Base-by-base conservation (phyloP, 2,888 invertebrate genomes). In the Amiota communis region DNA sequence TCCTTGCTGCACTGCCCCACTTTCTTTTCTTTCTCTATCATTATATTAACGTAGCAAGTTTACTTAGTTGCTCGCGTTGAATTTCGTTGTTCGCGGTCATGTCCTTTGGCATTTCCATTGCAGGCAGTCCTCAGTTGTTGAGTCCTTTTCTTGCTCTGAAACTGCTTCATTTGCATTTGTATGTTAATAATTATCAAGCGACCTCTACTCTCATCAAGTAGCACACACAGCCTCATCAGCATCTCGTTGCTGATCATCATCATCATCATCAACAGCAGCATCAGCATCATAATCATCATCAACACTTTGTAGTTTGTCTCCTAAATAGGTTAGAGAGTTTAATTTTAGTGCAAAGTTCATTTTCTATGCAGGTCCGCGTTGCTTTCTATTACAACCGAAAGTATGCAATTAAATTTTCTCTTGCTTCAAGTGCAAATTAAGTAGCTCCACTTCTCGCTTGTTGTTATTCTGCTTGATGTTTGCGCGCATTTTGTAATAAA, bases 251-350 rank as follows among this genome's bases (percentile, higher is more conserved):
- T 11, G 59, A 61, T 23, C 53, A 69, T 12, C 53, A 47, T 23
- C 61, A 61, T 15, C 20, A 48, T 48, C 76, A 74, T 69, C 74
- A 72, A 78, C 80, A 84, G 83, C 82, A 82, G 84, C 78, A 86
- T 84, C 76, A 74, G 64, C 65, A 56, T 17, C 51, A 36, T 71
- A 12, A 57, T 13, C 12, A 15, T 47, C 70, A 46, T 70, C 71
- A 63, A 46, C 65, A 72, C 47, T 72, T 17, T 65, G 71, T 57
- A 72, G 71, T 70, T 70, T 73, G 57, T 64, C 71, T 51, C 72
- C 77, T 79, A 84, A 87, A 84, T 81, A 81, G 85, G 85, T 86
- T 86, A 86, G 79, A 79, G 86, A 80, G 84, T 81, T 84, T 87
- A 83, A 86, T 87, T 86, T 86, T 72, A 82, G 86, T 84, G 87